Percentiles rank a stretch among this genome's conserved stretches.
These are phyloP conservation scores for Fragum sueziense DNA, from an alignment of 2,888 invertebrate genomes.

Conservation along the genomic window DNA sequence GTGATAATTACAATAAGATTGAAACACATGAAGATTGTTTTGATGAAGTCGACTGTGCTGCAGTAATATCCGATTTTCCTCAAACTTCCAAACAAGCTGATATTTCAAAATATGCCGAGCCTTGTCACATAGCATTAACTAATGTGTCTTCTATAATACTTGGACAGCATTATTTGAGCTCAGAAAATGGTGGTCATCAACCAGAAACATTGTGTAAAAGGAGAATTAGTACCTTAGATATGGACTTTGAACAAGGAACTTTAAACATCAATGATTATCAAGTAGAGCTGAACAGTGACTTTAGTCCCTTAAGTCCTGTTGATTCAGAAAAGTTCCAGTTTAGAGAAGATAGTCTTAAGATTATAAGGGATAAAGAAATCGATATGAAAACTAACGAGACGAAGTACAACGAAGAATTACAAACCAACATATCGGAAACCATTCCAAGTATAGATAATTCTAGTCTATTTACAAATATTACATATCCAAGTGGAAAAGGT, in stretches of 20 bases:
- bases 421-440: neutral
- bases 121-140: conserved; percentile 4
- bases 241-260: conserved; percentile 51
- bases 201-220: conserved; percentile 5
- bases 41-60: neutral
- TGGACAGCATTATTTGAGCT: neutral
- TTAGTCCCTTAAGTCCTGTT: conserved; percentile 30
- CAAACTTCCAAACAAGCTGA: neutral
- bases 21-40: neutral
- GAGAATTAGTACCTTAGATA: conserved; percentile 43
- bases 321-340: neutral
- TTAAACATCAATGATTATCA: conserved; percentile 36
- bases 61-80: neutral
- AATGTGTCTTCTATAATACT: conserved; percentile 15
- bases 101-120: neutral
- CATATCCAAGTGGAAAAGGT: neutral
- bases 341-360: neutral
- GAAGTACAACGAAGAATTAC: neutral
- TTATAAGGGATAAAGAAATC: neutral
- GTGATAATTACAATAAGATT: no score
- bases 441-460: neutral
- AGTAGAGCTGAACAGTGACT: conserved; percentile 34
- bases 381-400: neutral
- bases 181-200: neutral
- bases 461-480: neutral